Base-by-base conservation (phyloP, 2,797 vertebrate genomes). In the Acipenser oxyrinchus region DNA sequence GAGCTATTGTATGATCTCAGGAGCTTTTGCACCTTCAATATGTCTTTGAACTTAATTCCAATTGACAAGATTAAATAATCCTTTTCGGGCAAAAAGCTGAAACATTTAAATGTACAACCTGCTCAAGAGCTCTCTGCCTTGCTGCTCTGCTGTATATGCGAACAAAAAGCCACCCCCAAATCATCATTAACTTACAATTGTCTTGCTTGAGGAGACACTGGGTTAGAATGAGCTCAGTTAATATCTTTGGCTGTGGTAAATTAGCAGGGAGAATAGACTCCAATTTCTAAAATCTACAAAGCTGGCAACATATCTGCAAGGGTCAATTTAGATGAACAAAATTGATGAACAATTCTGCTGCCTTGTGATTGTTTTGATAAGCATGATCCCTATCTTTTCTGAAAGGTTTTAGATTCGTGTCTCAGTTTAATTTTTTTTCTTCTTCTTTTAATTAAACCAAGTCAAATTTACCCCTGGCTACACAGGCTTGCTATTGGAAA, bases 401-500 rank as follows among this genome's bases (percentile, higher is more conserved):
- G 83, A 85, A 83, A 79, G 80, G 75, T 79, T 70, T 62, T 72
- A 74, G 69, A 82, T 77, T 79, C 73, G 83, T 84, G 78, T 1
- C 48, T 84, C 76, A 79, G 71, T 80, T 73, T 76, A 73, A 76
- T 72, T 76, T 74, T 78, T 66, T 60, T 62, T 69, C 71, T 71
- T 73, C 76, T 37, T 4, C 49, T 85, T 85, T 87, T 87, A 90
- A 88, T 88, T 88, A 87, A 87, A 82, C 73, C 76, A 68, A 73
- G 74, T 79, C 79, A 76, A 75, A 82, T 81, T 78, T 82, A 84
- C 79, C 78, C 79, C 78, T 81, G 77, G 81, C 81, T 84, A 78
- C 77, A 78, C 74, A 79, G 81, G 77, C 74, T 70, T 70, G 76
- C 74, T 37, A 37, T 55, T 55, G 6, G 3, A 79, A 65, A 65